These are phyloP conservation scores for Andrena bucephala DNA, from an alignment of 2,888 invertebrate genomes.

Conservation along the genomic window DNA sequence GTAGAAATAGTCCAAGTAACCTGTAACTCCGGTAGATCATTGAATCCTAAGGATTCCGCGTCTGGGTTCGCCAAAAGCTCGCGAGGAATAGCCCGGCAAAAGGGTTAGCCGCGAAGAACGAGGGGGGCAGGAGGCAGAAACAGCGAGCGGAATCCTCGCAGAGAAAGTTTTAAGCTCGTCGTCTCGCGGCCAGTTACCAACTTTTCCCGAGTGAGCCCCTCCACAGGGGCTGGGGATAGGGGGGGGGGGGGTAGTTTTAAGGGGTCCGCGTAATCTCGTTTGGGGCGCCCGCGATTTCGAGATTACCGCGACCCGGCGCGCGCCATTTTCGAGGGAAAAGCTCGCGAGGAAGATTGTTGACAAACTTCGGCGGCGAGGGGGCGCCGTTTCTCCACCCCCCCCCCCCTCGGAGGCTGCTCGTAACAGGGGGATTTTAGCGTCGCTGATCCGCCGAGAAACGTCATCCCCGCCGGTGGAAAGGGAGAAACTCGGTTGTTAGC, in stretches of 20 bases:
- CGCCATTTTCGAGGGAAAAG: constrained; percentile 26
- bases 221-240: background rate
- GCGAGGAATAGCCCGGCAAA: background rate
- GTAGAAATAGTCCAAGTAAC: background rate
- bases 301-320: constrained; percentile 49
- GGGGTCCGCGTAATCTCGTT: constrained; percentile 55
- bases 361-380: constrained; percentile 39
- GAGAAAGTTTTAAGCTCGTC: constrained; percentile 53
- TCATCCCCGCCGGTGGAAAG: constrained; percentile 22
- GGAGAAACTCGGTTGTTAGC: constrained; percentile 27
- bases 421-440: constrained; percentile 42
- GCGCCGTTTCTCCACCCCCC: constrained; percentile 24
- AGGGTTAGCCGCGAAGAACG: background rate
- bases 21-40: background rate
- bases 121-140: background rate
- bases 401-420: background rate
- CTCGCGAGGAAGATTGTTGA: constrained; percentile 34
- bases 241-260: constrained; percentile 11
- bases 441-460: constrained; percentile 44
- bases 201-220: constrained; percentile 20
- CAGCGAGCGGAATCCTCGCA: constrained; percentile 17
- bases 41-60: background rate
- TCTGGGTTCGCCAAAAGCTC: background rate
- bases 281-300: constrained; percentile 46
- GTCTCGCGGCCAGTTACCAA: constrained; percentile 56